Percentiles rank a stretch among this genome's conserved stretches.
phyloP scores from a whole-genome alignment of 1,140 invertebrate species.

The Protaetia brevitarsis region DNA sequence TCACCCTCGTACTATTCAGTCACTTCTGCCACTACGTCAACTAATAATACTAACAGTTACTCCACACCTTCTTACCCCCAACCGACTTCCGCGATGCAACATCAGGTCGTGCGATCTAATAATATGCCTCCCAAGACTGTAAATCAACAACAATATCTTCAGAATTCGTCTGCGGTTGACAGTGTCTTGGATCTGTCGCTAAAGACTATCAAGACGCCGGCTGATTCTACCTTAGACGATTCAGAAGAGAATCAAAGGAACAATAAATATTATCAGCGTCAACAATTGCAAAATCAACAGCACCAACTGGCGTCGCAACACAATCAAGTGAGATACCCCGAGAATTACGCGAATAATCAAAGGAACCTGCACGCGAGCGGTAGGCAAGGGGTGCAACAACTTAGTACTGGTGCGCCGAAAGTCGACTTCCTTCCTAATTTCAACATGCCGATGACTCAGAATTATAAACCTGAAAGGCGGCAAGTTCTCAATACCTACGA shows the following conservation, averaged over 20 bases:
- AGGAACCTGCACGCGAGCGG: not conserved
- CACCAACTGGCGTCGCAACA: not conserved
- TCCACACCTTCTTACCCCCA: not conserved
- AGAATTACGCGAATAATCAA: not conserved
- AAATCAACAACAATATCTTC: constrained; percentile 23
- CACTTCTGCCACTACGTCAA: not conserved
- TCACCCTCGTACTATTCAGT: constrained; percentile 5
- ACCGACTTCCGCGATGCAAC: not conserved
- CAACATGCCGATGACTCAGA: constrained; percentile 44
- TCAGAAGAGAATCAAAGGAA: constrained; percentile 45
- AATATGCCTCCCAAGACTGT: constrained; percentile 18
- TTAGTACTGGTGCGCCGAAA: constrained; percentile 59
- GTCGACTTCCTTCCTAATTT: constrained; percentile 70
- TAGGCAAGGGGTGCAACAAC: constrained; percentile 31
- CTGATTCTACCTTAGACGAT: constrained; percentile 78
- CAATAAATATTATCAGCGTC: constrained; percentile 44
- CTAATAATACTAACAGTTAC: not conserved
- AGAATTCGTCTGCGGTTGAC: not conserved
- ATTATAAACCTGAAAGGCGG: constrained; percentile 15
- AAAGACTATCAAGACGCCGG: constrained; percentile 79
- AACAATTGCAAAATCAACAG: not conserved
- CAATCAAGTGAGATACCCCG: not conserved
- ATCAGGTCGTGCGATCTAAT: not conserved
- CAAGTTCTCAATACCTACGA: not conserved
- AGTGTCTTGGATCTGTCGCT: constrained; percentile 70